These are phyloP conservation scores for Cetonia aurata DNA, from an alignment of 2,888 invertebrate genomes.

Conservation along the genomic window DNA sequence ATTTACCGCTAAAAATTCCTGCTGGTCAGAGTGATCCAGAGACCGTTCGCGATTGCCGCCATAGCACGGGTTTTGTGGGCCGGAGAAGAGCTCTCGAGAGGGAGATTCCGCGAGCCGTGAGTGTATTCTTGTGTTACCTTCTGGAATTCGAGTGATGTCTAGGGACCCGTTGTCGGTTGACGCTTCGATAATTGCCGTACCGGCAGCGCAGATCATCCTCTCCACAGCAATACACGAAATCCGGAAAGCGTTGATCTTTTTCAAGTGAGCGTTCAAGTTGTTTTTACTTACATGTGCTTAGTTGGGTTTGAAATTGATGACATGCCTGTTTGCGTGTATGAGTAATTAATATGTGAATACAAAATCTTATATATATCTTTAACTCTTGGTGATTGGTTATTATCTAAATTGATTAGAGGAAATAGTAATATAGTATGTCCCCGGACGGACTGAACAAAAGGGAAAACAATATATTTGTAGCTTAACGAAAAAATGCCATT, in stretches of 20 bases:
- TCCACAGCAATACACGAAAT: slow-evolving; percentile 68
- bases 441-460: no score
- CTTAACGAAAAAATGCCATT: no score
- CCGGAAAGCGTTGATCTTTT: slow-evolving; percentile 67
- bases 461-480: no score
- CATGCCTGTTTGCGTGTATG: no score
- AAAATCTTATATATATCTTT: no score
- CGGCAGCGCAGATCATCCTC: slow-evolving; percentile 68
- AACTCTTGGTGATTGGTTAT: no score
- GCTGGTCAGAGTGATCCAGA: slow-evolving; percentile 29
- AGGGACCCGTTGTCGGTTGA: slow-evolving; percentile 57
- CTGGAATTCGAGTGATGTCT: slow-evolving; percentile 51
- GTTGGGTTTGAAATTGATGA: no score
- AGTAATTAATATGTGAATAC: no score
- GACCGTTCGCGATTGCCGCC: slow-evolving; percentile 10
- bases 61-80: slow-evolving; percentile 5
- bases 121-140: slow-evolving; percentile 27
- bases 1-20: slow-evolving; percentile 37
- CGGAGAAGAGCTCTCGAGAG: slow-evolving; percentile 18
- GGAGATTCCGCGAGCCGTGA: slow-evolving; percentile 36
- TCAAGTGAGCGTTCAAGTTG: slow-evolving; percentile 65
- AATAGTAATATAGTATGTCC: no score
- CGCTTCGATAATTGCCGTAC: slow-evolving; percentile 65
- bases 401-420: no score
- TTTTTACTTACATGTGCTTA: no score